phyloP scores from a whole-genome alignment of 35 echinoderm and acorn worm species.

The Chiridota heheva region DNA sequence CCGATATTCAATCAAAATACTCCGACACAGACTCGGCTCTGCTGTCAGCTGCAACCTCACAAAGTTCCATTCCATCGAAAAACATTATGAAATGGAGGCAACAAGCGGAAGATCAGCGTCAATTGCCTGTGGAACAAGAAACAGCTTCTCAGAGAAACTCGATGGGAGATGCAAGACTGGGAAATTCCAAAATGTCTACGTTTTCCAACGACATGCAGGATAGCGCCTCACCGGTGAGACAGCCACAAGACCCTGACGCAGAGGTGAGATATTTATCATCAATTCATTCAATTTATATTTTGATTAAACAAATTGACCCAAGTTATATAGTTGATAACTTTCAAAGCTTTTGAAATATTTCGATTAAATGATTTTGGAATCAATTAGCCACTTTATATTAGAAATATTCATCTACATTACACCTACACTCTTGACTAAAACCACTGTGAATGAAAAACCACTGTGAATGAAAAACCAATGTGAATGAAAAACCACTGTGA shows the following conservation, averaged over 20 bases:
- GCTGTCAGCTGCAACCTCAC: slow-evolving; percentile 48
- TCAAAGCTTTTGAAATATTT: too few species aligned
- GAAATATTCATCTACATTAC: too few species aligned
- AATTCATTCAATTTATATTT: too few species aligned
- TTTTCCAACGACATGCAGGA: slow-evolving; percentile 89
- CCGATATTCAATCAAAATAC: slow-evolving; percentile 32
- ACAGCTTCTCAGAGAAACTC: neutral
- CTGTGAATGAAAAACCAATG: too few species aligned
- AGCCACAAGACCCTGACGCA: slow-evolving; percentile 64
- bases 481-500: too few species aligned
- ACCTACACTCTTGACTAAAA: too few species aligned
- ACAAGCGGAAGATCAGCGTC: slow-evolving; percentile 33
- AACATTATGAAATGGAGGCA: slow-evolving; percentile 91
- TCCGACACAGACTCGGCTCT: slow-evolving; percentile 61
- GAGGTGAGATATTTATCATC: slow-evolving; percentile 56
- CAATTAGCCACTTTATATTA: too few species aligned
- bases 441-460: too few species aligned
- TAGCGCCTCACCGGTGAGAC: slow-evolving; percentile 56
- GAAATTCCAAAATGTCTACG: slow-evolving; percentile 78
- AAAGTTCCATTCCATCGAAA: slow-evolving; percentile 79
- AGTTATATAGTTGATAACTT: too few species aligned
- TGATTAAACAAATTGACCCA: too few species aligned
- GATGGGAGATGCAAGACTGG: slow-evolving; percentile 61
- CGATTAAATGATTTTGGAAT: too few species aligned
- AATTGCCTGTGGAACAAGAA: slow-evolving; percentile 2